These are phyloP conservation scores for Mylabris phalerata DNA, from an alignment of 1,140 invertebrate species.

Conservation along the genomic window DNA sequence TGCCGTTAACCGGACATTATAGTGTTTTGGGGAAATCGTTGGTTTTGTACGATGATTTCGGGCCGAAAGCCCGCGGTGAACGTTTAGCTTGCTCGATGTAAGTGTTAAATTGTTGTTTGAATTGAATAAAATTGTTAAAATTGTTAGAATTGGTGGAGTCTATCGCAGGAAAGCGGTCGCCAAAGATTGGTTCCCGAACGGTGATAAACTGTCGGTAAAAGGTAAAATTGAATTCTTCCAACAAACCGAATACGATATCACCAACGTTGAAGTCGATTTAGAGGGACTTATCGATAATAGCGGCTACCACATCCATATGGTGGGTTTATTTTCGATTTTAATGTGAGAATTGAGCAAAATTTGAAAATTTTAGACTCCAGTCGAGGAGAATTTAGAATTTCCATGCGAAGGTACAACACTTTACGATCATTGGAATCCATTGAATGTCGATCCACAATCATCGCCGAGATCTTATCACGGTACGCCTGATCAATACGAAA, in stretches of 20 bases:
- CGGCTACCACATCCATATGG: conserved; percentile 79
- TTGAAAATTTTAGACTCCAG: conserved; percentile 54
- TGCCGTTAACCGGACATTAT: conserved; percentile 69
- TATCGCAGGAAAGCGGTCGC: conserved; percentile 77
- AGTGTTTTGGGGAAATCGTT: conserved; percentile 76
- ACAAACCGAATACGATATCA: conserved; percentile 76
- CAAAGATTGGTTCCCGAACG: conserved; percentile 82
- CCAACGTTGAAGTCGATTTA: conserved; percentile 70
- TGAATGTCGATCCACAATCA: conserved; percentile 54
- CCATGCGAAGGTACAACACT: conserved; percentile 78
- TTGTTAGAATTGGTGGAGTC: conserved; percentile 59
- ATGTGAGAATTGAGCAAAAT: neutral
- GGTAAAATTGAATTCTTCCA: conserved; percentile 78
- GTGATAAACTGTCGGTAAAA: conserved; percentile 49
- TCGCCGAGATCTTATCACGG: conserved; percentile 49
- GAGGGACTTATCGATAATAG: conserved; percentile 62
- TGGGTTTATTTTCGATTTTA: conserved; percentile 37
- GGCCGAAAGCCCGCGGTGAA: conserved; percentile 78
- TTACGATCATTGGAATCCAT: conserved; percentile 78
- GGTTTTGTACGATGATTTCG: conserved; percentile 82
- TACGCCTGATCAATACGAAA: conserved; percentile 78
- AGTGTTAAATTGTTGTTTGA: conserved; percentile 5
- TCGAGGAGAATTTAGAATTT: conserved; percentile 75
- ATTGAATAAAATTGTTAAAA: neutral
- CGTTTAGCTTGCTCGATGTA: conserved; percentile 82